These are phyloP conservation scores for Steinernema carpocapsae DNA, from an alignment of 2,888 invertebrate genomes.

Conservation along the genomic window DNA sequence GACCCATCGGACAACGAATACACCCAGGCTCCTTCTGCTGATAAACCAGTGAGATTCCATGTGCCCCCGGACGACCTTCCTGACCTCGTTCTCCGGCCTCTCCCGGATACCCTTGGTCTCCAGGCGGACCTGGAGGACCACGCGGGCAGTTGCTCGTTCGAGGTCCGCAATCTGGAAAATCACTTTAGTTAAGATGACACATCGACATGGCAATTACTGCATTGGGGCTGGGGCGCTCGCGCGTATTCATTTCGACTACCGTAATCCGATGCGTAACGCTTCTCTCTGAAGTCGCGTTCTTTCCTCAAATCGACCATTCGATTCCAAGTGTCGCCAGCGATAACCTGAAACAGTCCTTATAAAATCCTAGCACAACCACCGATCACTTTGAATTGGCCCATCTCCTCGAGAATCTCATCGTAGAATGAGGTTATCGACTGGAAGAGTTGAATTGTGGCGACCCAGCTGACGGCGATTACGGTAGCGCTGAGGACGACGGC, in stretches of 20 bases:
- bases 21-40: background rate
- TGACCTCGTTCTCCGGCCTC: background rate
- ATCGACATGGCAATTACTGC: background rate
- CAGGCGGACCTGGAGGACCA: background rate
- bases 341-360: background rate
- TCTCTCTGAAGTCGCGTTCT: background rate
- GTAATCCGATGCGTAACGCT: slow-evolving; percentile 3
- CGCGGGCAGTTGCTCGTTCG: background rate
- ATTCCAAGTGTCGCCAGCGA: background rate
- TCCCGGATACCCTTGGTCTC: background rate
- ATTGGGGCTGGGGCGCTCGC: background rate
- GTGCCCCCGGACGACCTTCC: background rate
- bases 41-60: background rate
- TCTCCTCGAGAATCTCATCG: background rate
- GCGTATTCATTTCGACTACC: background rate
- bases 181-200: background rate
- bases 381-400: background rate
- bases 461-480: background rate
- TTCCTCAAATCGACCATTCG: slow-evolving; percentile 5
- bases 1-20: background rate
- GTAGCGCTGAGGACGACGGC: slow-evolving; percentile 14
- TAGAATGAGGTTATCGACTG: background rate
- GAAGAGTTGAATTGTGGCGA: background rate
- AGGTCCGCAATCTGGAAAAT: slow-evolving; percentile 3
- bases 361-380: background rate